phyloP scores from a whole-genome alignment of 2,888 invertebrate genomes.

The Ceraclea dissimilis region DNA sequence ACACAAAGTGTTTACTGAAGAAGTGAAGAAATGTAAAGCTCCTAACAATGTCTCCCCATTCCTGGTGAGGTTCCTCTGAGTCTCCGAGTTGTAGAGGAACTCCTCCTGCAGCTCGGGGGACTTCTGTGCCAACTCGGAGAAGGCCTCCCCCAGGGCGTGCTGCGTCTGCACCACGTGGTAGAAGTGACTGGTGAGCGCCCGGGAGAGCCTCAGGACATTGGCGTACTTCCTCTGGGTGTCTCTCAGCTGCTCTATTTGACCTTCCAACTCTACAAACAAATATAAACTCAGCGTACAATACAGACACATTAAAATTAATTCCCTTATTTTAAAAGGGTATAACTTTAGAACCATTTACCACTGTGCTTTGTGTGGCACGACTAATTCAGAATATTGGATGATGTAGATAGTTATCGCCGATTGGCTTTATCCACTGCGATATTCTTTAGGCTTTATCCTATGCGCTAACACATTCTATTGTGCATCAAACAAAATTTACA shows the following conservation, averaged over 20 bases:
- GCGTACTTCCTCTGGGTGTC: slow-evolving; percentile 92
- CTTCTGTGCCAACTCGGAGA: slow-evolving; percentile 92
- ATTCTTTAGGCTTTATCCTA: too few relatives aligned
- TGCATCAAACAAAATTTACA: too few relatives aligned
- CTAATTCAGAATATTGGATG: too few relatives aligned
- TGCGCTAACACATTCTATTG: too few relatives aligned
- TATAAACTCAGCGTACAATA: slow-evolving; percentile 56
- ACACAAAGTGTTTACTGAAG: slow-evolving; percentile 90
- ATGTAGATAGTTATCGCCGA: too few relatives aligned
- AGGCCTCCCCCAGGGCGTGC: slow-evolving; percentile 86
- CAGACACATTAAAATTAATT: neutral
- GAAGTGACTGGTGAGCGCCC: slow-evolving; percentile 82
- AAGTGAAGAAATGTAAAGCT: slow-evolving; percentile 94
- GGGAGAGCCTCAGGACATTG: slow-evolving; percentile 77
- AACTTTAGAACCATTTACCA: too few relatives aligned
- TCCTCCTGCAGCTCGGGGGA: slow-evolving; percentile 92
- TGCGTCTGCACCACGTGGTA: slow-evolving; percentile 79
- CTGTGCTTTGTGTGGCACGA: too few relatives aligned
- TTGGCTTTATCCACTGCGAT: too few relatives aligned
- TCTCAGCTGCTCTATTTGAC: slow-evolving; percentile 84
- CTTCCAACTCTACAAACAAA: slow-evolving; percentile 69
- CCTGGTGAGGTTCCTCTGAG: slow-evolving; percentile 85
- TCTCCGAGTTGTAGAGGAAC: slow-evolving; percentile 92
- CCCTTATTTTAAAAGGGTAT: neutral
- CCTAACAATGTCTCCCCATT: slow-evolving; percentile 90